Percentiles rank a stretch among this genome's conserved stretches.
Conservation (phyloP, 2,888 invertebrate species). For the Anoncus sp. region DNA sequence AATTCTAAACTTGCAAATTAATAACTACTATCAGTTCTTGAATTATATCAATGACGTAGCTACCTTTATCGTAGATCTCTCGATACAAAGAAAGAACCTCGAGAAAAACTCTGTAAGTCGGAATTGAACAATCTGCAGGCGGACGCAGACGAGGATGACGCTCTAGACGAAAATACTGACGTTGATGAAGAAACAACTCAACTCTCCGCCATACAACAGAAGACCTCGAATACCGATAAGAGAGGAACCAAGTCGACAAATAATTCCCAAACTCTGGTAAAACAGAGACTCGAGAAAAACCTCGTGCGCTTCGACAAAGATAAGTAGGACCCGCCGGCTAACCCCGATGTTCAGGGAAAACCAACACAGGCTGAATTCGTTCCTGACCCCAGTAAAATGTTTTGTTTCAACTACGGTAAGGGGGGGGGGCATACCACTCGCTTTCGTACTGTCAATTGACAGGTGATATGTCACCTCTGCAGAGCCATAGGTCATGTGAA, state of each 20-base stretch:
- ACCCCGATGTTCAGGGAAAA: no score
- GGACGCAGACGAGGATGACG: background rate
- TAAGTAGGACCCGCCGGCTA: no score
- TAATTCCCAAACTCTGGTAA: slow-evolving; percentile 19
- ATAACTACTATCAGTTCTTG: no score
- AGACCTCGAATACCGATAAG: background rate
- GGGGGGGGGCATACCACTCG: slow-evolving; percentile 38
- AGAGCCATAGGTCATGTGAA: slow-evolving; percentile 33
- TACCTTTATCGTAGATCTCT: no score
- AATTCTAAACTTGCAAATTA: no score
- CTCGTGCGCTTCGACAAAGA: slow-evolving; percentile 36
- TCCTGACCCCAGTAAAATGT: slow-evolving; percentile 21
- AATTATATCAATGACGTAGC: no score
- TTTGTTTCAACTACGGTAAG: slow-evolving; percentile 49
- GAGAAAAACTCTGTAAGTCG: no score
- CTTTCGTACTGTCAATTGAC: slow-evolving; percentile 4
- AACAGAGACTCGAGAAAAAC: slow-evolving; percentile 46
- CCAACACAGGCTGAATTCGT: no score
- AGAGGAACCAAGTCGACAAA: background rate
- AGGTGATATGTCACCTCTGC: slow-evolving; percentile 35
- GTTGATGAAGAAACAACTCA: background rate
- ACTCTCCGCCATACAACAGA: slow-evolving; percentile 7
- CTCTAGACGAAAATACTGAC: background rate
- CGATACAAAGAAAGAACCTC: no score
- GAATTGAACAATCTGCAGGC: slow-evolving; percentile 4